Percentiles rank a stretch among this genome's conserved stretches.
Conservation (phyloP, 2,888 invertebrate species). For the Brenthis hecate region DNA sequence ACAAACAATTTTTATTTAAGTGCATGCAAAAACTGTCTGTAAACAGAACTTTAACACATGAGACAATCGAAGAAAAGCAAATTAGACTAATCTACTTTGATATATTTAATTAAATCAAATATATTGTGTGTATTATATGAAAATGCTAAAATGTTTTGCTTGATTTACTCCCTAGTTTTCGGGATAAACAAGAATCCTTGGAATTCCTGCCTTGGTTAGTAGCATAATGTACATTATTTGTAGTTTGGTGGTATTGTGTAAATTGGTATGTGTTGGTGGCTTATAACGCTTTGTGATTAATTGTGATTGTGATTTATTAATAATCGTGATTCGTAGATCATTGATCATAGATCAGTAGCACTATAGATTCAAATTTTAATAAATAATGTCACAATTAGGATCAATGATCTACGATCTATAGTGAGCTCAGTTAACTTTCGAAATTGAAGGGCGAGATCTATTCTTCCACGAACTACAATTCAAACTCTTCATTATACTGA, state of each 20-base stretch:
- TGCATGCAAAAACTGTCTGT: slow-evolving; percentile 19
- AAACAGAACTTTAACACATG: slow-evolving; percentile 9
- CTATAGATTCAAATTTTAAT: neutral
- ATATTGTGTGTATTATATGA: slow-evolving; percentile 28
- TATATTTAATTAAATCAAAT: slow-evolving; percentile 17
- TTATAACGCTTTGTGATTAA: slow-evolving; percentile 3
- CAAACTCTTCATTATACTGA: neutral
- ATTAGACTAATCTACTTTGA: slow-evolving; percentile 24
- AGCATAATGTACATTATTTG: slow-evolving; percentile 74
- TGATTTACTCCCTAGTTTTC: slow-evolving; percentile 86
- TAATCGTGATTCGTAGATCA: slow-evolving; percentile 7
- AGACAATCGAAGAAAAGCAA: slow-evolving; percentile 3
- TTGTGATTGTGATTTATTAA: neutral
- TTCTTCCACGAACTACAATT: neutral
- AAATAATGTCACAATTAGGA: neutral
- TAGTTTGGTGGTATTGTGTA: slow-evolving; percentile 52
- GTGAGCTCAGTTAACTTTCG: slow-evolving; percentile 21
- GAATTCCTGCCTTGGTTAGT: slow-evolving; percentile 92
- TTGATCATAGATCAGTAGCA: neutral
- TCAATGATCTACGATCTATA: slow-evolving; percentile 4
- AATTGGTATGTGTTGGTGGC: slow-evolving; percentile 25
- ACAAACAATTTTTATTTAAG: neutral
- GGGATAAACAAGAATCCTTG: slow-evolving; percentile 90
- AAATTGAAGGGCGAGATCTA: slow-evolving; percentile 15
- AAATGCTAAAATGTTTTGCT: slow-evolving; percentile 65